These are phyloP conservation scores for Magallana ariakensis DNA, from an alignment of 1,140 invertebrate species.

Conservation along the genomic window DNA sequence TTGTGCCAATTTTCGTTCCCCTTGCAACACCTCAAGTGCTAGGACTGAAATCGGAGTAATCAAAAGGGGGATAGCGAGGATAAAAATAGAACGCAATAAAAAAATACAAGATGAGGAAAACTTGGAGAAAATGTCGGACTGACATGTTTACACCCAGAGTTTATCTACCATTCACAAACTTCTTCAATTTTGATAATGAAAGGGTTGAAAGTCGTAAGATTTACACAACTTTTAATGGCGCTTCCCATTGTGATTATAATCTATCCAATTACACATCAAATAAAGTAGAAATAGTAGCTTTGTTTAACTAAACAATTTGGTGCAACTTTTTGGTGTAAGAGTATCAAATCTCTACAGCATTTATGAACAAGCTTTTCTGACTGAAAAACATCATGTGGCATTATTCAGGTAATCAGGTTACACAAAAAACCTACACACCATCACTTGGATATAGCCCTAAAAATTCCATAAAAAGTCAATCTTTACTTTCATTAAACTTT, in stretches of 20 bases:
- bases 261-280: too few species aligned
- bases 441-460: constrained; percentile 6
- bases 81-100: constrained; percentile 22
- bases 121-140: background rate
- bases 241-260: too few species aligned
- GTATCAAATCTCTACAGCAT: background rate
- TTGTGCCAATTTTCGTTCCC: constrained; percentile 1
- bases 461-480: constrained; percentile 35
- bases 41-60: constrained; percentile 24
- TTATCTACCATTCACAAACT: constrained; percentile 10
- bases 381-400: background rate
- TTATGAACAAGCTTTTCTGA: background rate
- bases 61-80: background rate
- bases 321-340: too few species aligned
- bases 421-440: constrained; percentile 2
- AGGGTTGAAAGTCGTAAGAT: background rate
- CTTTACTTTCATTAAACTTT: constrained; percentile 34
- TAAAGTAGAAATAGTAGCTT: too few species aligned
- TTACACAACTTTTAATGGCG: background rate
- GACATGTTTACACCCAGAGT: constrained; percentile 23
- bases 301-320: too few species aligned
- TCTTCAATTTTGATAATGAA: background rate
- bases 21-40: background rate
- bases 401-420: constrained; percentile 16
- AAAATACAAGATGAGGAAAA: background rate